Base-by-base conservation (phyloP, 1,140 invertebrate genomes). In the Apis cerana region DNA sequence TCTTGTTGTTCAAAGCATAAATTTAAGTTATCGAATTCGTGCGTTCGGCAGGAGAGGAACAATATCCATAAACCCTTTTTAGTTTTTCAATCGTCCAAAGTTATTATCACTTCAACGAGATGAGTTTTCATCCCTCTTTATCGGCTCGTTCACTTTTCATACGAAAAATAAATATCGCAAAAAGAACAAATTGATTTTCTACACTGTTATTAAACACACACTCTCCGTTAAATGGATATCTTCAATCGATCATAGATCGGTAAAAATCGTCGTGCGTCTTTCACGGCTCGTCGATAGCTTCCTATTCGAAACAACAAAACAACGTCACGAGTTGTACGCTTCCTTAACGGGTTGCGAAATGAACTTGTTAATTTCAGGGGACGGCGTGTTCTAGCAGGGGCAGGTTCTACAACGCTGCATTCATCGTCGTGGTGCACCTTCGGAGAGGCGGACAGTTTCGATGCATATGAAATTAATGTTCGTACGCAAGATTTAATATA, bases 401-500 rank as follows among this genome's bases (percentile, higher is more conserved):
- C 80, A 69, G 80, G 80, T 80, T 80, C 33, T 65, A 52, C 77
- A 65, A 75, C 70, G 70, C 61, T 75, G 52, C 74, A 33, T 61
- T 76, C 72, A n/a, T 82, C 61, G 19, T 75, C 43, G 33, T 21
- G n/a, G 33, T 21, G n/a, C 76, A 68, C 21, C n/a, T 23, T 58
- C 48, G 23, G 4, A 68, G 43, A 61, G 64, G 54, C 79, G 70
- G 83, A 82, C 83, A 82, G 83, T 82, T 85, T 85, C 83, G 72
- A 76, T 85, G 70, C 78, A 80, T 75, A 82, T n/a, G 79, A 82
- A 80, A 85, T 85, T 82, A 82, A 75, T 85, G 62, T 50, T 10
- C 52, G 21, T 10, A 7, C 12, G 50, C 33, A 13, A 33, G 72
- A 81, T 58, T 75, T 48, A 67, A 81, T 81, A 68, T 50, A 19